These are phyloP conservation scores for Pomacea maculata DNA, from an alignment of 1,140 invertebrate species.

Conservation along the genomic window DNA sequence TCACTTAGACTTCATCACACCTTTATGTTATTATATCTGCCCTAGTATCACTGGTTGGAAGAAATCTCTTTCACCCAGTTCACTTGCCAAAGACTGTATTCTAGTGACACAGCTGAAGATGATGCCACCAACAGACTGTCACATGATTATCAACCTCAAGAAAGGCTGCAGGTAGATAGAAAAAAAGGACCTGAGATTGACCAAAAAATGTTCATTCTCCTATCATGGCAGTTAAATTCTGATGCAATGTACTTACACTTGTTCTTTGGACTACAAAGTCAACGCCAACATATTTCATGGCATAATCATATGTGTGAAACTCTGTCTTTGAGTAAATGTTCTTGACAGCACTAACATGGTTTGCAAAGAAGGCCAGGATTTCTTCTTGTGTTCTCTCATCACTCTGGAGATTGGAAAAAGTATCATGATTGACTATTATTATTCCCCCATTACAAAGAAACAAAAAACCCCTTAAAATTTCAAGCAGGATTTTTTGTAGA, in stretches of 20 bases:
- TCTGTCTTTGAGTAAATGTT: conserved; percentile 95
- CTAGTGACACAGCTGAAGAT: too few relatives aligned
- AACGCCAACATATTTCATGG: conserved; percentile 81
- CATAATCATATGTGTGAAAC: conserved; percentile 74
- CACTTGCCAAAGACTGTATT: too few relatives aligned
- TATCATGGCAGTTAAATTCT: too few relatives aligned
- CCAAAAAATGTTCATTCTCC: too few relatives aligned
- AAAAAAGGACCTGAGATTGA: too few relatives aligned
- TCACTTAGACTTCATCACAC: not conserved
- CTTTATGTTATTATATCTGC: not conserved
- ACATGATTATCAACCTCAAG: too few relatives aligned
- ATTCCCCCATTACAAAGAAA: not conserved
- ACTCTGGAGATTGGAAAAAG: conserved; percentile 39
- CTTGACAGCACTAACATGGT: conserved; percentile 98
- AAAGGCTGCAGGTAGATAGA: too few relatives aligned
- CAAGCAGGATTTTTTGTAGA: too few relatives aligned
- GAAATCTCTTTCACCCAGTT: too few relatives aligned
- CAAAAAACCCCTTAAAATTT: not conserved
- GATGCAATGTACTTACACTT: conserved; percentile 73
- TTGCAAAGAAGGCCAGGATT: conserved; percentile 95
- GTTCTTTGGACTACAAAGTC: conserved; percentile 98
- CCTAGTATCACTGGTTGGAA: not conserved
- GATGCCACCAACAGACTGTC: too few relatives aligned
- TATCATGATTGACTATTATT: conserved; percentile 1
- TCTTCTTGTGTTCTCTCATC: conserved; percentile 75